Percentiles rank a stretch among this genome's conserved stretches.
Evolutionary conservation across 1,140 invertebrate genomes (phyloP).

Genomic region (Papilio polytes): DNA sequence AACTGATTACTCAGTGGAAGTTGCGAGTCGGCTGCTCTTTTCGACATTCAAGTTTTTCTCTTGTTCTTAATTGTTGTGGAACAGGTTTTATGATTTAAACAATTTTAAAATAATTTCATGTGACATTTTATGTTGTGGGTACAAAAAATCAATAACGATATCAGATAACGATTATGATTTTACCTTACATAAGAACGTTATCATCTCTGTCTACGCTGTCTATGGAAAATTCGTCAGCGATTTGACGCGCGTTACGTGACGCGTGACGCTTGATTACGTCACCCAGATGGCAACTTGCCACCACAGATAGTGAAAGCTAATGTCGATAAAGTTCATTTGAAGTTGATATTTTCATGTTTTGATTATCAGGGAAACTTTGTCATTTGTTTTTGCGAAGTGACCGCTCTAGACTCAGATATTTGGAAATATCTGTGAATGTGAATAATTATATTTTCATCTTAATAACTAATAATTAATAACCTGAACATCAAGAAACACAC

Average conservation of each 20-base stretch:
- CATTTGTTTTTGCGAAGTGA: background rate
- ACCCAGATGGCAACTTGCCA: background rate
- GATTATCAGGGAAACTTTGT: background rate
- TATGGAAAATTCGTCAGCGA: conserved; percentile 1
- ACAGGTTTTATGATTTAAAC: background rate
- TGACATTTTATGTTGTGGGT: background rate
- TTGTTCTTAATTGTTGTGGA: background rate
- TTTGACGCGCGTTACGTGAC: conserved; percentile 8
- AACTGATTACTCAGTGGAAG: background rate
- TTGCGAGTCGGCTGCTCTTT: background rate
- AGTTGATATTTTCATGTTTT: background rate
- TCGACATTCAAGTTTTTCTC: background rate
- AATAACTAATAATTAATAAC: too few species aligned
- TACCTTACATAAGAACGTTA: background rate
- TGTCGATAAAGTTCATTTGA: background rate
- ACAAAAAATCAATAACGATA: background rate
- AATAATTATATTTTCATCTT: background rate
- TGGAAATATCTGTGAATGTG: too few species aligned
- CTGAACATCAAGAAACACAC: background rate
- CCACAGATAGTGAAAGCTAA: conserved; percentile 9
- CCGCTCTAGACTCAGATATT: too few species aligned
- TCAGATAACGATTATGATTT: background rate
- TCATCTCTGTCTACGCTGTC: conserved; percentile 12
- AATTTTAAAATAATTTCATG: background rate
- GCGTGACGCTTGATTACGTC: conserved; percentile 2